A percentile compares a stretch with the other conserved stretches of the same genome.
Conservation (phyloP, 2,113 vertebrate species). For the Salvelinus alpinus region DNA sequence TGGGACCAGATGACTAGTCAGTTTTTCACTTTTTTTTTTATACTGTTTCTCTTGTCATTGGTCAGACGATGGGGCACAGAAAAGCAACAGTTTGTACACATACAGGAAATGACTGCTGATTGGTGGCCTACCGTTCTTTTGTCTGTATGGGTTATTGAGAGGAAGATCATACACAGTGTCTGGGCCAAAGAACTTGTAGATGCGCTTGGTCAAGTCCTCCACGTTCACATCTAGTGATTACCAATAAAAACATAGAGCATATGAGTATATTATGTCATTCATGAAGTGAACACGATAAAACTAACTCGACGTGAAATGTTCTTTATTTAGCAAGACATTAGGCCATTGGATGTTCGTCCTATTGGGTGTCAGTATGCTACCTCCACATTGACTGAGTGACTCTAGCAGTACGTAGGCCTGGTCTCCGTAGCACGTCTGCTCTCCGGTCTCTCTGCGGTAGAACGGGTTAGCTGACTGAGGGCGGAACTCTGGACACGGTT, state of each 20-base stretch:
- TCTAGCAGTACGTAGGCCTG: constrained; percentile 71
- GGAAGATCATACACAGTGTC: constrained; percentile 69
- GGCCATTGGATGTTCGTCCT: too few species aligned
- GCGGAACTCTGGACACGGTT: constrained; percentile 68
- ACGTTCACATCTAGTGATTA: constrained; percentile 54
- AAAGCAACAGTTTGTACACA: not conserved
- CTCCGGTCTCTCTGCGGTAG: constrained; percentile 61
- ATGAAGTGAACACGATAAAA: constrained; percentile 12
- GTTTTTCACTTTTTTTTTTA: constrained; percentile 13
- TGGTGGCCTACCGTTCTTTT: constrained; percentile 59
- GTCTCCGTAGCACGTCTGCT: constrained; percentile 75
- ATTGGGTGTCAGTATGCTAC: constrained; percentile 32
- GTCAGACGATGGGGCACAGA: too few species aligned
- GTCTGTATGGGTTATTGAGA: constrained; percentile 67
- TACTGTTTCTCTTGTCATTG: not conserved
- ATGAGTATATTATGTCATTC: not conserved
- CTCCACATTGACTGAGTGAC: constrained; percentile 67
- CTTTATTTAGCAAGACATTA: not conserved
- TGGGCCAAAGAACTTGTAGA: constrained; percentile 65
- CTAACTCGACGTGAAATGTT: not conserved
- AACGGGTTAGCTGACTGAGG: constrained; percentile 71
- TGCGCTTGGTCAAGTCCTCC: constrained; percentile 58
- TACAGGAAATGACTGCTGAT: not conserved
- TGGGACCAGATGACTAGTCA: not conserved
- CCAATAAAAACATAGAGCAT: not conserved